A percentile compares a stretch with the other conserved stretches of the same genome.
Evolutionary conservation across 2,797 vertebrate species (phyloP).

Genomic region (Allobates femoralis): DNA sequence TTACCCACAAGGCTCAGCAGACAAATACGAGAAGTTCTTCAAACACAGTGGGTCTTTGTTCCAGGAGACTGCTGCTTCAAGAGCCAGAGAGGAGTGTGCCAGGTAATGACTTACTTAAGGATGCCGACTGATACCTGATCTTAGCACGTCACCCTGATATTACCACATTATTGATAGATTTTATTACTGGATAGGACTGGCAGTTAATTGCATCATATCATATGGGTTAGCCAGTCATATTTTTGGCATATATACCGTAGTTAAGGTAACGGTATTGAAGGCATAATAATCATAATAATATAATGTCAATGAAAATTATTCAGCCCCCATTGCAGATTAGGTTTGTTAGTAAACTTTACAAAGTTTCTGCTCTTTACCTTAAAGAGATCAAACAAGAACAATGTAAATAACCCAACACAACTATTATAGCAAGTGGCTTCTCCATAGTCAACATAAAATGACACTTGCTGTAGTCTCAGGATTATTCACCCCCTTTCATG

Average conservation of each 20-base stretch:
- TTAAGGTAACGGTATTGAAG: not conserved
- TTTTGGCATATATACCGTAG: not conserved
- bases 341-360: too few relatives aligned
- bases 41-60: conserved; percentile 76
- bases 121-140: not conserved
- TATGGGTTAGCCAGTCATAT: not conserved
- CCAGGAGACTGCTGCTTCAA: conserved; percentile 77
- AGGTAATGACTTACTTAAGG: conserved; percentile 69
- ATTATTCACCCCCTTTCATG: too few relatives aligned
- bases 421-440: too few relatives aligned
- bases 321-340: too few relatives aligned
- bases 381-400: too few relatives aligned
- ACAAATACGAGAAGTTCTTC: conserved; percentile 75
- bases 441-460: too few relatives aligned
- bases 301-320: too few relatives aligned
- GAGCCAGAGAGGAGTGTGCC: conserved; percentile 76
- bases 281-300: not conserved
- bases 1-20: conserved; percentile 68
- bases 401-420: too few relatives aligned
- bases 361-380: too few relatives aligned
- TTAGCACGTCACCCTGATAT: not conserved
- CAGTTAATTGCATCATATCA: not conserved
- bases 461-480: too few relatives aligned
- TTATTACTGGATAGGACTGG: not conserved
- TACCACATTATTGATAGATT: not conserved